Evolutionary conservation across 2,797 vertebrate genomes (phyloP).

Genomic region (Pseudomugil tenellus): DNA sequence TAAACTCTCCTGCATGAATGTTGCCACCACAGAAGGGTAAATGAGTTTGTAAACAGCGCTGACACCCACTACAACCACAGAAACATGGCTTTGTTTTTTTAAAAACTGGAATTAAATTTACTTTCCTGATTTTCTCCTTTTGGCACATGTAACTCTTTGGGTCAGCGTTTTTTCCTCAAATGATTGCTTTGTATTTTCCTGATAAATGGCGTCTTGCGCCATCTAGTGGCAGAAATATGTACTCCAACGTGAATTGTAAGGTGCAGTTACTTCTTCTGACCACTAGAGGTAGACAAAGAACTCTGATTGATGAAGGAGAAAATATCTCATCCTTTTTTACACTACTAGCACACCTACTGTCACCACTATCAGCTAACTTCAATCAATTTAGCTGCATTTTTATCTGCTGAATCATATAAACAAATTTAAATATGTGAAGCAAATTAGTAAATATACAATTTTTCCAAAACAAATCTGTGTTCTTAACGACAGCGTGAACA

Average conservation of each 20-base stretch:
- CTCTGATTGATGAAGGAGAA: neutral
- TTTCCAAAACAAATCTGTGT: neutral
- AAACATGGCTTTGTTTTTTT: too few species aligned
- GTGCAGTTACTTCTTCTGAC: neutral
- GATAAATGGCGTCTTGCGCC: neutral
- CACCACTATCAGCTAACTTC: neutral
- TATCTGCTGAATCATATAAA: neutral
- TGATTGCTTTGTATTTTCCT: neutral
- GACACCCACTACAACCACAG: too few species aligned
- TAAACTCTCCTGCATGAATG: too few species aligned
- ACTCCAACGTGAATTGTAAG: neutral
- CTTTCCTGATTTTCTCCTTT: neutral
- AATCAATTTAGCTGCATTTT: neutral
- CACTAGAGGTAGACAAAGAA: constrained; percentile 39
- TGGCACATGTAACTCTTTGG: neutral
- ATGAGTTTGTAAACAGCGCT: too few species aligned
- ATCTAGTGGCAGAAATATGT: constrained; percentile 20
- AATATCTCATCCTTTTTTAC: neutral
- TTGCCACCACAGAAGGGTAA: too few species aligned
- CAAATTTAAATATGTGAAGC: neutral
- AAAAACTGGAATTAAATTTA: neutral
- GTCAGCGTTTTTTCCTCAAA: neutral
- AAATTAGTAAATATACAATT: neutral
- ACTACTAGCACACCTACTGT: neutral
- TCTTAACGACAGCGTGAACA: neutral